Evolutionary conservation across 2,797 vertebrate genomes (phyloP).

Genomic region (Orientallactaga sibirica): DNA sequence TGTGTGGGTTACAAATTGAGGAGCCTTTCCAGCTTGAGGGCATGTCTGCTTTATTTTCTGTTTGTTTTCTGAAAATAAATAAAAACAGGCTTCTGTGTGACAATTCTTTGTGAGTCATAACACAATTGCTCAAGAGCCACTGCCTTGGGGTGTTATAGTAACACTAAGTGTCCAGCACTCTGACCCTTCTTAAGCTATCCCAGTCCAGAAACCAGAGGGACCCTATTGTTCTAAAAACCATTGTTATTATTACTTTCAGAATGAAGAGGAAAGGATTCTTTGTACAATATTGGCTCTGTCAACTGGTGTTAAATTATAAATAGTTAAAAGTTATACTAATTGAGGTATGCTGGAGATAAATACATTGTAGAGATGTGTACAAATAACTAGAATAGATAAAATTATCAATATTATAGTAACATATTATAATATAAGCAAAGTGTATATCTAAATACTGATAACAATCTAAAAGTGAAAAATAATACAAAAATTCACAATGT

Average conservation of each 20-base stretch:
- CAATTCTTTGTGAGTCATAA: no score
- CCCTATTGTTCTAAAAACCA: no score
- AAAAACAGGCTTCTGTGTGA: no score
- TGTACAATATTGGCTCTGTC: rapidly evolving
- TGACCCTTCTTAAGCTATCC: no score
- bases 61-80: no score
- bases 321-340: neutral
- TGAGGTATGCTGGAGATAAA: neutral
- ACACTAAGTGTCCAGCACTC: no score
- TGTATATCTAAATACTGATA: neutral
- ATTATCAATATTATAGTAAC: neutral
- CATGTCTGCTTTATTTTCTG: no score
- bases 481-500: neutral
- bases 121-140: no score
- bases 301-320: neutral
- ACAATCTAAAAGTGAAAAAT: neutral
- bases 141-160: no score
- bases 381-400: neutral
- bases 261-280: neutral
- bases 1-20: no score
- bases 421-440: neutral
- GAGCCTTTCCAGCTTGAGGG: no score
- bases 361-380: neutral
- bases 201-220: no score
- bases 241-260: neutral